Percentiles rank a stretch among this genome's conserved stretches.
phyloP scores from a whole-genome alignment of 2,113 vertebrate genomes.

The Sinocyclocheilus anophthalmus region DNA sequence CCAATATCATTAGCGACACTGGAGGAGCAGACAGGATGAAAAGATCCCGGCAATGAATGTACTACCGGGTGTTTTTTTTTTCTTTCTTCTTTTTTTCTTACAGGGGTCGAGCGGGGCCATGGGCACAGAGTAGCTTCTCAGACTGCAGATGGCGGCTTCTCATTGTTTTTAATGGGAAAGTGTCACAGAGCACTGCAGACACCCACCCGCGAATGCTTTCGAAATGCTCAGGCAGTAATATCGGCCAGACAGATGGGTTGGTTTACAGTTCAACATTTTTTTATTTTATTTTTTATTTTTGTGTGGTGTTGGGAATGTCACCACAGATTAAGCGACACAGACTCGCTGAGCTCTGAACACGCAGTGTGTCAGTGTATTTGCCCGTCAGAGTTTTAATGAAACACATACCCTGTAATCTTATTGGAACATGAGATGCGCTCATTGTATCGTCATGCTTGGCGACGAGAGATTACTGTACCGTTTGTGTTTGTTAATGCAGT shows the following conservation, averaged over 20 bases:
- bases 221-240: constrained; percentile 5
- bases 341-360: neutral
- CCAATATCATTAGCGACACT: constrained; percentile 71
- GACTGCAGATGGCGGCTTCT: constrained; percentile 63
- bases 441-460: neutral
- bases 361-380: constrained; percentile 4
- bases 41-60: constrained; percentile 65
- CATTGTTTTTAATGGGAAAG: constrained; percentile 66
- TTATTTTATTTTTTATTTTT: no score
- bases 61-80: constrained; percentile 30
- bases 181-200: constrained; percentile 45
- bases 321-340: constrained; percentile 39
- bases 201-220: constrained; percentile 22
- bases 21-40: constrained; percentile 61
- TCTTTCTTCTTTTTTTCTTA: constrained; percentile 17
- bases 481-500: constrained; percentile 7
- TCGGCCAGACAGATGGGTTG: constrained; percentile 5
- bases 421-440: neutral
- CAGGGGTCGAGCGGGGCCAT: constrained; percentile 62
- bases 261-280: constrained; percentile 33
- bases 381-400: constrained; percentile 41
- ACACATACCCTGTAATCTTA: constrained; percentile 38
- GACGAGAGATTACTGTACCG: constrained; percentile 13
- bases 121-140: constrained; percentile 52
- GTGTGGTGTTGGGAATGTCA: constrained; percentile 38